phyloP scores from a whole-genome alignment of 2,797 vertebrate genomes.

The Arctocebus calabarensis region DNA sequence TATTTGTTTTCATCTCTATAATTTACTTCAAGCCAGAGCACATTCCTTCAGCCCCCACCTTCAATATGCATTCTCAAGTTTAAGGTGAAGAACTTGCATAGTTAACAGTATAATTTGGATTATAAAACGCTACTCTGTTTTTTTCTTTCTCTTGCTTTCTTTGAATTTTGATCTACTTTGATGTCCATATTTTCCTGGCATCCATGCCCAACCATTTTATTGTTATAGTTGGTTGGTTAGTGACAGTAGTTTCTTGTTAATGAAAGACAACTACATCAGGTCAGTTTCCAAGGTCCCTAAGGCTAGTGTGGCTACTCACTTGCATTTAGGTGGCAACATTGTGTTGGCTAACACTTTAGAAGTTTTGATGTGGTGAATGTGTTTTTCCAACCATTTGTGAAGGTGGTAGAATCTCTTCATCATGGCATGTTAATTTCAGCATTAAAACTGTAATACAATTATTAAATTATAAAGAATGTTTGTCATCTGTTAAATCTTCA shows the following conservation, averaged over 20 bases:
- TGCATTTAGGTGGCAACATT: neutral
- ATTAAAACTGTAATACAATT: conserved; percentile 1
- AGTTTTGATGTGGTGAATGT: neutral
- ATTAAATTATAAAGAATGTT: conserved; percentile 36
- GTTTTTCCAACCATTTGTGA: conserved; percentile 41
- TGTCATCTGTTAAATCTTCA: conserved; percentile 31
- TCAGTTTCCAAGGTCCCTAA: conserved; percentile 24
- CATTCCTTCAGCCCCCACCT: neutral
- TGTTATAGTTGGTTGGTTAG: neutral
- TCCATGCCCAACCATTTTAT: neutral
- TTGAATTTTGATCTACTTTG: conserved; percentile 41
- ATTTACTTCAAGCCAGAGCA: conserved; percentile 35
- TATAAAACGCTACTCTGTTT: neutral
- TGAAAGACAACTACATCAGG: neutral
- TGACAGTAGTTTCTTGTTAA: neutral
- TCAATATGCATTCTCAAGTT: conserved; percentile 11
- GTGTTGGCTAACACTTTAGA: conserved; percentile 23
- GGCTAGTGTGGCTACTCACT: neutral
- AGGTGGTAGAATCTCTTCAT: conserved; percentile 10
- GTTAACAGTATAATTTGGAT: conserved; percentile 32
- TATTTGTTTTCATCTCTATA: neutral
- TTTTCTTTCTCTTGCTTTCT: neutral
- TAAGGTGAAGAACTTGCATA: neutral
- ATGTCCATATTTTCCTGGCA: neutral
- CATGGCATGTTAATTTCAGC: conserved; percentile 16